Evolutionary conservation across 1,140 invertebrate species (phyloP), one percentile per base, ranked within the genome.

Genomic region (Drosophila takahashii): DNA sequence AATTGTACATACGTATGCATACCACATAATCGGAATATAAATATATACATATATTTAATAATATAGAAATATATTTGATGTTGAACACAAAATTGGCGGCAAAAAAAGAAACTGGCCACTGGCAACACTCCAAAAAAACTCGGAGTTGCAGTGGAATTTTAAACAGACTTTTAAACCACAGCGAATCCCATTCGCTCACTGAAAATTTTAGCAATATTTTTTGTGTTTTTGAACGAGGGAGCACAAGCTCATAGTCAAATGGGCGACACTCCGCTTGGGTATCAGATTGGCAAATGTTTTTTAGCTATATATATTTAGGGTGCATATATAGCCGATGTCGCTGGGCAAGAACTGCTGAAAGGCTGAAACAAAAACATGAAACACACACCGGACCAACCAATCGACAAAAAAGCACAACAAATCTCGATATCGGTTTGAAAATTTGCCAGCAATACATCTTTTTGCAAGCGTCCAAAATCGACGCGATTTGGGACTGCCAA

Each of bases 61-160:
- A 76, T 64, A 80, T 66, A 80, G 27, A 66, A 78, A 74, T 85
- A 86, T 86, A 86, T 85, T 78, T 78, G 62, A 85, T 84, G 81
- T 84, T 84, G 81, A 81, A 59, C 34, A 41, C 61, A 34, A 77
- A 47, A 48, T 67, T 67, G 64, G 56, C 44, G 37, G 69, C 45
- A 53, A 65, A 51, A 37, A 32, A 39, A 7, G 11, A 36, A 0
- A 36, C 6, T 1, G 11, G 16, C 48, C 27, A 32, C 36, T 29
- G 50, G 16, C 11, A 36, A 27, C 41, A 57, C 22, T 2, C n/a
- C 22, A 39, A 36, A 15, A 32, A 36, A n/a, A n/a, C n/a, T n/a
- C 10, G 56, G 29, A 36, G 44, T 59, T 59, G 29, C 15, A 52
- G 18, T 60, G 22, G 34, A 61, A 50, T 66, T 66, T 66, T 50